Base-by-base conservation (phyloP, 2,113 vertebrate genomes). In the Gymnarchus niloticus region DNA sequence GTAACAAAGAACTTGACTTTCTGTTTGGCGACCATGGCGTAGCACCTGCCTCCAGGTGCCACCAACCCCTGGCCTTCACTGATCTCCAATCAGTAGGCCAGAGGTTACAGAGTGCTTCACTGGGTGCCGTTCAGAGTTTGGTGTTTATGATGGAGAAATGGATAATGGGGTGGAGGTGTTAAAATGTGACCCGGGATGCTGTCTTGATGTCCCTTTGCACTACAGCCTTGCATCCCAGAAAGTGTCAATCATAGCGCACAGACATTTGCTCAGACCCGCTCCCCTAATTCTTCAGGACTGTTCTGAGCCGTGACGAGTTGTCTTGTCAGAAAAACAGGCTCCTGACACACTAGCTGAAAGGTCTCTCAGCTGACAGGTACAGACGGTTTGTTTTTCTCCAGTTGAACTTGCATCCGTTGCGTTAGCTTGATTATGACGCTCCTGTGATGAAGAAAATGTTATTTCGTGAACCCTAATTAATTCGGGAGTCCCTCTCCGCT, bases 321-420 rank as follows among this genome's bases (percentile, higher is more conserved):
- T 41, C 49, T 44, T 54, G 65, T 56, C 83, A 84, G 19, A 23
- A 61, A 56, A 37, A 44, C 37, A n/a, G 41, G 54, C 49, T 52
- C 54, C 21, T 19, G 7, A 44, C 52, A 56, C n/a, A 8, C 51
- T 12, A 28, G 81, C 54, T 56, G 52, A 56, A 83, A 83, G 81
- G 51, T n/a, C 37, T 44, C 37, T 17, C 3, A 25, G 23, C 44
- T 65, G 44, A 59, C 83, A 61, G 83, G 33, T 84, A 48, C n/a
- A 44, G 81, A 56, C 33, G 12, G 6, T 56, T 28, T 46, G 49
- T 83, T 37, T 56, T 56, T 41, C 28, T 33, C 46, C 8, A 12
- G 28, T 10, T 33, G 83, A 84, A 73, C 48, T 84, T 44, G 61
- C 28, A 73, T 84, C 59, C 61, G n/a, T 84, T 37, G 54, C 25